Percentiles rank a stretch among this genome's conserved stretches.
Conservation (phyloP, 1,140 invertebrate species). For the Diorhabda elongata region DNA sequence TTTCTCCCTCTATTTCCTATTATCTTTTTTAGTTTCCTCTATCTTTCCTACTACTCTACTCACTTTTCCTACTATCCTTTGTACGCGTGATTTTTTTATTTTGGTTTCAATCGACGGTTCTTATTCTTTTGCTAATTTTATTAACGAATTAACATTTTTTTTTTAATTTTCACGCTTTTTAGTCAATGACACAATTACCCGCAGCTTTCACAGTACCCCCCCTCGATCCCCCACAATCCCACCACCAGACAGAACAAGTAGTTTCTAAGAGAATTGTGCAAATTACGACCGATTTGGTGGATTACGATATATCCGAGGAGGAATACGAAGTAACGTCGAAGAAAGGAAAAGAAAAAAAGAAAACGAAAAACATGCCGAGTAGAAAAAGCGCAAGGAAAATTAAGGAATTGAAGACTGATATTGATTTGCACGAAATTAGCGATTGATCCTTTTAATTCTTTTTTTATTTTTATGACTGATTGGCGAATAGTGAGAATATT, state of each 20-base stretch:
- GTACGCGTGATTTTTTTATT: not conserved
- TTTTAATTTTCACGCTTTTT: constrained; percentile 20
- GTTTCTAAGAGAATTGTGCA: constrained; percentile 1
- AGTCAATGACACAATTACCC: constrained; percentile 15
- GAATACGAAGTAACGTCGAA: not conserved
- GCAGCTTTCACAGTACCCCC: not conserved
- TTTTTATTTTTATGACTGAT: not conserved
- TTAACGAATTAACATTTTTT: constrained; percentile 12
- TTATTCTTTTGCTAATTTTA: not conserved
- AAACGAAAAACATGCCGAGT: not conserved
- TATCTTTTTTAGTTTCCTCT: not conserved
- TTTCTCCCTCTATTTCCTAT: not conserved
- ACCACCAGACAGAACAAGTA: constrained; percentile 3
- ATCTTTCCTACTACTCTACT: not conserved
- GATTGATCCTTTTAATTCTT: constrained; percentile 21
- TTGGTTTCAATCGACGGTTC: not conserved
- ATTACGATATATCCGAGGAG: constrained; percentile 2
- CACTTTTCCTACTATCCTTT: not conserved
- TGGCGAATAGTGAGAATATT: not conserved
- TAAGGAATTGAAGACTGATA: constrained; percentile 26
- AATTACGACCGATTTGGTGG: not conserved
- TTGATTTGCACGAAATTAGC: constrained; percentile 11
- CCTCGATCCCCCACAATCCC: not conserved
- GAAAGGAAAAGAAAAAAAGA: constrained; percentile 15
- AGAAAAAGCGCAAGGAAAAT: constrained; percentile 24